phyloP scores from a whole-genome alignment of 92 coral and sea anemone genomes.

The Palythoa grandis region DNA sequence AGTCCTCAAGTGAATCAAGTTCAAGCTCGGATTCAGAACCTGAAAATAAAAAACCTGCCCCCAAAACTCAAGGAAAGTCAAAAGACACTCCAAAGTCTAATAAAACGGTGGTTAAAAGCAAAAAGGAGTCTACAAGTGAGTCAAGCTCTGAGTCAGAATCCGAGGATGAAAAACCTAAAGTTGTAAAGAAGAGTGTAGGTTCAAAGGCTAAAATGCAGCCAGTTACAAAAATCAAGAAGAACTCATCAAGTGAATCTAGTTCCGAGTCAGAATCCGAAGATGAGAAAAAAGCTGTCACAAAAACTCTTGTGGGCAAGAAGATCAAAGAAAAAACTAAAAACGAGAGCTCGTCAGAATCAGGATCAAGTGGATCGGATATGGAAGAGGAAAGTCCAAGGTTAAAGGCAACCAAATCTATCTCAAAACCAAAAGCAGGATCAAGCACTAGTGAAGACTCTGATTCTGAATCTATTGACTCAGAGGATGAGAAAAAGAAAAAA shows the following conservation, averaged over 20 bases:
- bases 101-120: slow-evolving; percentile 8
- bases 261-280: slow-evolving; percentile 62
- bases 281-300: slow-evolving; percentile 35
- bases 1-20: slow-evolving; percentile 49
- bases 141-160: slow-evolving; percentile 53
- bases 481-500: background rate
- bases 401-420: background rate
- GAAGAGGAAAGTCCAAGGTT: slow-evolving; percentile 45
- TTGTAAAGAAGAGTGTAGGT: slow-evolving; percentile 9
- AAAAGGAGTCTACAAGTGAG: slow-evolving; percentile 53
- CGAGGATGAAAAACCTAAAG: slow-evolving; percentile 47
- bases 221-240: too few species aligned
- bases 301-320: background rate
- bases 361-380: slow-evolving; percentile 43
- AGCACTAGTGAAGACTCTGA: background rate
- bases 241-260: slow-evolving; percentile 45
- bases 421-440: slow-evolving; percentile 13
- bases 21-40: slow-evolving; percentile 55
- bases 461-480: slow-evolving; percentile 25
- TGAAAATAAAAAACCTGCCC: slow-evolving; percentile 39
- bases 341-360: slow-evolving; percentile 54
- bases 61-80: background rate
- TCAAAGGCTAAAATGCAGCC: slow-evolving; percentile 48
- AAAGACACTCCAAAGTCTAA: background rate
- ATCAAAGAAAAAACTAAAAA: slow-evolving; percentile 31